These are phyloP conservation scores for Clarias laeviceps DNA, from an alignment of 2,797 vertebrate genomes.

Conservation along the genomic window DNA sequence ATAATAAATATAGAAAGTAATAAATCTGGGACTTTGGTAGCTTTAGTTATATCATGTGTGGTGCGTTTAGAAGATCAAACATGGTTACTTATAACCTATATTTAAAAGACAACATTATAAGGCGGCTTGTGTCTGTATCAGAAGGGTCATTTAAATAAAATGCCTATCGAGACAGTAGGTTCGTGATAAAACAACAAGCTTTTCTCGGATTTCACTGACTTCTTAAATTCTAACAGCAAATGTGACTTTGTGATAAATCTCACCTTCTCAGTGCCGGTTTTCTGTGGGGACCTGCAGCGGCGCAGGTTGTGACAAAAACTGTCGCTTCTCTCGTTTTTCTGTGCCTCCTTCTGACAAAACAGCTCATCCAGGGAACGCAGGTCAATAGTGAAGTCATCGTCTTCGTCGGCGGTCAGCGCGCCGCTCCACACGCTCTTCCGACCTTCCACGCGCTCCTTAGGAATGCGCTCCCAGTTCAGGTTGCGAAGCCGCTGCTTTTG, in stretches of 20 bases:
- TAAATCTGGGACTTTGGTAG: neutral
- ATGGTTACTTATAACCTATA: neutral
- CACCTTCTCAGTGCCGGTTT: conserved; percentile 72
- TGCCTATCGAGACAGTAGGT: neutral
- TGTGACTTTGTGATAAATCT: neutral
- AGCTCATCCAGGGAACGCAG: conserved; percentile 78
- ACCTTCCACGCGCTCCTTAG: conserved; percentile 79
- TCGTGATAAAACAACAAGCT: neutral
- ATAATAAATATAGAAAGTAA: neutral
- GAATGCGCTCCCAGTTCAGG: conserved; percentile 81
- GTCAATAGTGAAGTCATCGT: conserved; percentile 78
- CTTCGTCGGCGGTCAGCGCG: conserved; percentile 55
- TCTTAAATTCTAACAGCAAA: neutral
- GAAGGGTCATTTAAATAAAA: conserved; percentile 17
- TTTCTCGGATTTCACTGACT: neutral
- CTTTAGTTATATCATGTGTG: neutral
- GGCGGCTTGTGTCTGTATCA: neutral
- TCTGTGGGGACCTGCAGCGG: conserved; percentile 70
- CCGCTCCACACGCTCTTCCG: conserved; percentile 78
- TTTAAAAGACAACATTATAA: conserved; percentile 7
- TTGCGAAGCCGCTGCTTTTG: conserved; percentile 74
- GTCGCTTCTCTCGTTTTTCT: conserved; percentile 60
- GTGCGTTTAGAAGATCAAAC: neutral
- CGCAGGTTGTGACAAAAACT: conserved; percentile 64
- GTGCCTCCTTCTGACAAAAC: conserved; percentile 75